phyloP scores from a whole-genome alignment of 2,797 vertebrate species.

The Myotis planiceps region DNA sequence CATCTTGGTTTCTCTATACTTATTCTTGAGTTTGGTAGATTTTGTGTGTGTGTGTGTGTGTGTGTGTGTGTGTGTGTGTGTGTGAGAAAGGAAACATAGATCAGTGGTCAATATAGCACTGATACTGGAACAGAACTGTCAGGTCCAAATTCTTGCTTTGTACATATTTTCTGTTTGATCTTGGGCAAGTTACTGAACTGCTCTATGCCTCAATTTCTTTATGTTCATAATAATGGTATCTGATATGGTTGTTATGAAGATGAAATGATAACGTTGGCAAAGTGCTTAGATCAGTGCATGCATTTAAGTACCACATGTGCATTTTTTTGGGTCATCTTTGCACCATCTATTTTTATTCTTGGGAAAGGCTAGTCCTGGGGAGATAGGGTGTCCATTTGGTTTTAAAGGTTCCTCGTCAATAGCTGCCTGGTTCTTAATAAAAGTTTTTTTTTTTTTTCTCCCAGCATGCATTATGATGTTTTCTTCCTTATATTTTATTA shows the following conservation, averaged over 20 bases:
- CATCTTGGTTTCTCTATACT: neutral
- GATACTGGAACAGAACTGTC: neutral
- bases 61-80: neutral
- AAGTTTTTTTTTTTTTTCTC: neutral
- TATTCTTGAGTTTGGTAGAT: neutral
- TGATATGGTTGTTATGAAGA: neutral
- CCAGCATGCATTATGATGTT: neutral
- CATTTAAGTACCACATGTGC: neutral
- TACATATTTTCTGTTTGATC: neutral
- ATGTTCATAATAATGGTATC: neutral
- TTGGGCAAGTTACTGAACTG: neutral
- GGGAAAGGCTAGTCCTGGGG: neutral
- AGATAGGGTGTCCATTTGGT: neutral
- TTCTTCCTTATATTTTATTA: slow-evolving; percentile 2
- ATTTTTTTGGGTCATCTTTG: neutral
- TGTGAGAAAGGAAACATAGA: neutral
- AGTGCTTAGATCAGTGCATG: neutral
- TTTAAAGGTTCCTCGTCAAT: neutral
- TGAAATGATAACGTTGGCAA: neutral
- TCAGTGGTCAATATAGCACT: neutral
- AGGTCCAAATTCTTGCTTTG: neutral
- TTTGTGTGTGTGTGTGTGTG: neutral
- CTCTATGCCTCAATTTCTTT: neutral
- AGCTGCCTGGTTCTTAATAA: neutral
- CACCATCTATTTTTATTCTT: neutral